These are phyloP conservation scores for Apaloderma vittatum DNA, from an alignment of 2,113 vertebrate genomes.

Conservation along the genomic window DNA sequence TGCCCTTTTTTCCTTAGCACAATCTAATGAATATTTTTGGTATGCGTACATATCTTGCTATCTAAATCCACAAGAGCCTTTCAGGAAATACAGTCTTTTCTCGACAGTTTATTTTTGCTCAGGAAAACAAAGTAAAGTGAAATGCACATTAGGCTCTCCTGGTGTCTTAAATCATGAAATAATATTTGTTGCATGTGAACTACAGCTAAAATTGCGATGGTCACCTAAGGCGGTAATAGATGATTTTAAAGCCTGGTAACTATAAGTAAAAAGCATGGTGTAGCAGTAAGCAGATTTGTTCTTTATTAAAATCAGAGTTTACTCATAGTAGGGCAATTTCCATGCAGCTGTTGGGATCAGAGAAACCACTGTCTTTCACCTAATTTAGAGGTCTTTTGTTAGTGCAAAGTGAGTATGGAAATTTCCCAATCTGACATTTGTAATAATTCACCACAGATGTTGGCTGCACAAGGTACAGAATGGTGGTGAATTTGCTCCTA, in stretches of 20 bases:
- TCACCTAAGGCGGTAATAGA: neutral
- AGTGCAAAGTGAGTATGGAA: neutral
- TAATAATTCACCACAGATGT: neutral
- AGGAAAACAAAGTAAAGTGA: neutral
- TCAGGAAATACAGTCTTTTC: neutral
- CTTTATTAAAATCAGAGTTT: neutral
- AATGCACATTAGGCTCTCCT: neutral
- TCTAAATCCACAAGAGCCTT: neutral
- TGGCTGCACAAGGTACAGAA: neutral
- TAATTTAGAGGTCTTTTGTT: neutral
- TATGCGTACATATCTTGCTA: neutral
- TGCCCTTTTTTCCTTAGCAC: neutral
- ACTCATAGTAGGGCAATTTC: neutral
- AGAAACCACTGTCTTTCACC: neutral
- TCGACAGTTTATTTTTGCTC: conserved; percentile 18
- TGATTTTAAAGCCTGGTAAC: neutral
- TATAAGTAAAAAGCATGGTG: neutral
- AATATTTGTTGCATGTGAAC: neutral
- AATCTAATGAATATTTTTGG: neutral
- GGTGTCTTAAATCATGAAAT: neutral
- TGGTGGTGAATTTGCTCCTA: neutral
- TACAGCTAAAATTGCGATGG: neutral
- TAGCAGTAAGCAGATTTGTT: neutral
- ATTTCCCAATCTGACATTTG: neutral
- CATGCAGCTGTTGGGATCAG: neutral